These are phyloP conservation scores for Sinhomidia bicolor DNA, from an alignment of 2,888 invertebrate species.

Conservation along the genomic window DNA sequence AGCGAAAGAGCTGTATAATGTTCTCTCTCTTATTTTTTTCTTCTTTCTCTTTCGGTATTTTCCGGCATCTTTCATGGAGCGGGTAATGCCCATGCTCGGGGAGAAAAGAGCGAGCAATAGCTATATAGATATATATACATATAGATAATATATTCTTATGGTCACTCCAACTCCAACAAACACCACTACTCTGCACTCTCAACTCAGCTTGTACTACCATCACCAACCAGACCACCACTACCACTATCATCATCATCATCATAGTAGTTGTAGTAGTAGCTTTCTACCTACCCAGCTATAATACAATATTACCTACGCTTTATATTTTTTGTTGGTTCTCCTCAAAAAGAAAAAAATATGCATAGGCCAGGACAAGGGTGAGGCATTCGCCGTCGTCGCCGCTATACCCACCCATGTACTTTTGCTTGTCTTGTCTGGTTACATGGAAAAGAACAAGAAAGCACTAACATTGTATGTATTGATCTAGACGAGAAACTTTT, in stretches of 20 bases:
- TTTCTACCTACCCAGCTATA: not conserved
- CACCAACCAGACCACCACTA: not conserved
- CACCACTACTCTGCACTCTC: not conserved
- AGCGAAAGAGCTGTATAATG: not conserved
- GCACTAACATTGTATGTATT: conserved; percentile 35
- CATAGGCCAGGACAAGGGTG: conserved; percentile 64
- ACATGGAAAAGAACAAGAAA: conserved; percentile 29
- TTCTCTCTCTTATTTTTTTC: too few relatives aligned
- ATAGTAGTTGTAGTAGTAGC: not conserved
- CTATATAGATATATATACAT: not conserved
- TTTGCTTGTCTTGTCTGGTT: conserved; percentile 31
- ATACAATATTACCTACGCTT: too few relatives aligned
- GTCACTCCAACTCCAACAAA: too few relatives aligned
- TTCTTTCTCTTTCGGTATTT: conserved; percentile 44
- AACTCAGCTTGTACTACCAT: not conserved
- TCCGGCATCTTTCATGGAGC: conserved; percentile 58
- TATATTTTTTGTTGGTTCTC: not conserved
- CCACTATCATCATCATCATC: not conserved
- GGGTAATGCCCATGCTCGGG: conserved; percentile 73
- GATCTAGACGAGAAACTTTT: conserved; percentile 70
- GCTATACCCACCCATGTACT: conserved; percentile 5
- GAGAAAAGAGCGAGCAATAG: not conserved
- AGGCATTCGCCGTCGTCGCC: conserved; percentile 66
- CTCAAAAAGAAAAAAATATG: conserved; percentile 2
- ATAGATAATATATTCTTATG: not conserved